phyloP scores from a whole-genome alignment of 1,140 invertebrate species.

The Dreissena polymorpha region DNA sequence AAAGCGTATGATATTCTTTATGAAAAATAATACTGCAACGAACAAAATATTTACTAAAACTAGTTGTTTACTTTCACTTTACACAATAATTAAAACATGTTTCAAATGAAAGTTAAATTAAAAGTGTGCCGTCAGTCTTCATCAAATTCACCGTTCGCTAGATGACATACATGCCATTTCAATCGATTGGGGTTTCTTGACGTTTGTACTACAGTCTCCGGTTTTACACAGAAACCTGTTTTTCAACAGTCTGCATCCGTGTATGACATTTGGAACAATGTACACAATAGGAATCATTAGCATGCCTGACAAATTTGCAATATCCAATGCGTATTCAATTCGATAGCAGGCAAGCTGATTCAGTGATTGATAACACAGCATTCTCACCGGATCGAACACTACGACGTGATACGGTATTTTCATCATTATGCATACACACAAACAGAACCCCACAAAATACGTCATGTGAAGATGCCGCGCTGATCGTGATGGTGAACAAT shows the following conservation, averaged over 20 bases:
- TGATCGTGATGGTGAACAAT: not conserved
- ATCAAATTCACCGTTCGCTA: constrained; percentile 73
- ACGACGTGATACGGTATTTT: constrained; percentile 32
- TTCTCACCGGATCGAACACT: constrained; percentile 22
- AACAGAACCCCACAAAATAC: constrained; percentile 39
- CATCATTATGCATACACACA: constrained; percentile 23
- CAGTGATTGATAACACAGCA: not conserved
- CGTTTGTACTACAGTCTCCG: constrained; percentile 22
- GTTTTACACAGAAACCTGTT: constrained; percentile 41
- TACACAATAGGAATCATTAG: constrained; percentile 39
- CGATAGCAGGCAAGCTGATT: not conserved
- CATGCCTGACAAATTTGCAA: constrained; percentile 21
- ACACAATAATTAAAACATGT: too few species aligned
- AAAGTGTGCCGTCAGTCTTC: too few species aligned
- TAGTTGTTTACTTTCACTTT: not conserved
- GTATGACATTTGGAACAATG: constrained; percentile 13
- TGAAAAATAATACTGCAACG: too few species aligned
- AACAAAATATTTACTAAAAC: too few species aligned
- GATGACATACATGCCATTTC: constrained; percentile 73
- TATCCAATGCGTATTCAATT: constrained; percentile 14
- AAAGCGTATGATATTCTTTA: too few species aligned
- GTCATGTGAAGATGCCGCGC: constrained; percentile 2
- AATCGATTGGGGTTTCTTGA: constrained; percentile 40
- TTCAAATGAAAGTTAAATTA: too few species aligned
- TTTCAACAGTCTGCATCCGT: constrained; percentile 37